Base-by-base conservation (phyloP, 2,113 vertebrate species). In the Arenaria interpres region DNA sequence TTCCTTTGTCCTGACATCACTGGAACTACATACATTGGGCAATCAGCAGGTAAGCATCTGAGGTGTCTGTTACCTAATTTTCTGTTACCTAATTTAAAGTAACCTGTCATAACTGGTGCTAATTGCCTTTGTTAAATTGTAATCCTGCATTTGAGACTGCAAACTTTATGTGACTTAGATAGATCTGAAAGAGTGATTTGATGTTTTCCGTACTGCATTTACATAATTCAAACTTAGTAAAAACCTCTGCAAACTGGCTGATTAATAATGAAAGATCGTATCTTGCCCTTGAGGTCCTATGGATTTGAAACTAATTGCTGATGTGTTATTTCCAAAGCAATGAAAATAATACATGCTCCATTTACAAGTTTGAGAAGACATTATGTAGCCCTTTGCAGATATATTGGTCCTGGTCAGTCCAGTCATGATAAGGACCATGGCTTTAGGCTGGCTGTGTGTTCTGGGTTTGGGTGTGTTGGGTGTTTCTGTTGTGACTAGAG, bases 1-100 rank as follows among this genome's bases (percentile, higher is more conserved):
- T 8, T 99, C 99, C 19, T 99, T 99, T 62, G 99, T 99, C 53
- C 97, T 99, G 74, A 99, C 99, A 1, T 99, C 99, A 0, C 98
- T 99, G 97, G 99, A 99, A 85, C 98, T 99, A 66, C 99, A 99
- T 78, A 99, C 98, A 0, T 90, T 99, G 77, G 99, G 99, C 85
- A 99, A 99, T 95, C 98, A 99, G 69, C 99, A 99, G 98, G 99
- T 99, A 92, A 43, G 86, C 72, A 59, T 64, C 27, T 7, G 50
- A 32, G 43, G 76, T 5, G 1, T 62, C 66, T 51, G 4, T 88
- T 77, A 71, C 14, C 37, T 73, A 28, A 73, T 88, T 46, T 76
- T 60, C 60, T 51, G 5, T 85, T 76, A 66, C 14, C 30, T 69
- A 23, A 77, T 90, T 39, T 77, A 43, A 77, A 92, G 60, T 56